Conservation (phyloP, 2,888 invertebrate genomes). For the Epinotia nisella region DNA sequence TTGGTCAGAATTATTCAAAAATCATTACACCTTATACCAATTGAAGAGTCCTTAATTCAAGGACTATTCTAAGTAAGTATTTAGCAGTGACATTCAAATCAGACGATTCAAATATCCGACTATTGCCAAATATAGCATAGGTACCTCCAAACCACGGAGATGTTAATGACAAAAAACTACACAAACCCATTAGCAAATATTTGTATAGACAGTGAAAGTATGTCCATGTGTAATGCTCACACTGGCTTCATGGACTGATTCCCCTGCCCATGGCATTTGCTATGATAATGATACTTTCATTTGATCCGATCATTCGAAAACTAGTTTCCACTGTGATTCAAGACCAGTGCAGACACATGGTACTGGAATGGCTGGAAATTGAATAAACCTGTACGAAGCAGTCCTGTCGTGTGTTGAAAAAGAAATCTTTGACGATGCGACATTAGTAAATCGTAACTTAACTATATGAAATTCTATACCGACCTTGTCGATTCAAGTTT, state of each 20-base stretch:
- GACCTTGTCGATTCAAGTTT: constrained; percentile 13
- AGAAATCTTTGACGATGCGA: neutral
- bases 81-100: neutral
- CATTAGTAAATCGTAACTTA: neutral
- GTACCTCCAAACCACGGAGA: constrained; percentile 1
- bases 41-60: neutral
- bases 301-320: constrained; percentile 44
- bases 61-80: neutral
- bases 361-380: constrained; percentile 29
- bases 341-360: constrained; percentile 19
- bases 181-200: constrained; percentile 43
- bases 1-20: too few relatives aligned
- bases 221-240: constrained; percentile 48
- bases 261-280: constrained; percentile 53
- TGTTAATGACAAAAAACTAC: constrained; percentile 41
- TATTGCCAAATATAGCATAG: constrained; percentile 12
- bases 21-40: neutral
- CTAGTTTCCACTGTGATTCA: constrained; percentile 31
- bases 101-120: neutral
- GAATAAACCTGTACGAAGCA: constrained; percentile 9
- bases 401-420: neutral
- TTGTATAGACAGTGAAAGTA: constrained; percentile 58
- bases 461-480: neutral
- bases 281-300: constrained; percentile 59
- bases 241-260: constrained; percentile 60